Evolutionary conservation across 2,797 vertebrate genomes (phyloP).

Genomic region (Alauda arvensis): DNA sequence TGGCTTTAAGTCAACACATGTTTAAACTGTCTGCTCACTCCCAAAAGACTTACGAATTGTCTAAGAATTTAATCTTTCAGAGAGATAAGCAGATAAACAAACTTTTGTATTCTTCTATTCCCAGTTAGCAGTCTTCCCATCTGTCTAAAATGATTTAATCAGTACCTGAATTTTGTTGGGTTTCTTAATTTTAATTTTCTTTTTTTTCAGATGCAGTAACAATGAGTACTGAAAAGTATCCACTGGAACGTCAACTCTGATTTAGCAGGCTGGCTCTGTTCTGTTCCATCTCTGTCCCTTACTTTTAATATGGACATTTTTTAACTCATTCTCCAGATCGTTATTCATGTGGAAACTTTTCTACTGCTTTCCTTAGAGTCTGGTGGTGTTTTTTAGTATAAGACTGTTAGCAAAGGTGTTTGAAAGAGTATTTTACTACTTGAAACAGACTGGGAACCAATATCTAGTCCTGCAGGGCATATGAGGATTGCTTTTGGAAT

Average conservation of each 20-base stretch:
- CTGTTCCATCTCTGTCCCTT: background rate
- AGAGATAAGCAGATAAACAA: background rate
- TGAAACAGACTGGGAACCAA: background rate
- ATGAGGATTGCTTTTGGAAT: background rate
- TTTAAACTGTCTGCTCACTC: background rate
- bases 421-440: background rate
- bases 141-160: background rate
- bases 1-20: background rate
- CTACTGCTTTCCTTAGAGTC: background rate
- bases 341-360: background rate
- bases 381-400: background rate
- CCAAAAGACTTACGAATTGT: background rate
- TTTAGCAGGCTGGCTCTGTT: background rate
- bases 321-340: background rate
- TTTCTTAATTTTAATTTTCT: background rate
- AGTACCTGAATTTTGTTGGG: fast-evolving
- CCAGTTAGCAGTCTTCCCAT: background rate
- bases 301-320: background rate
- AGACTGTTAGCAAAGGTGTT: background rate
- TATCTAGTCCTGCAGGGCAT: background rate
- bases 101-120: background rate
- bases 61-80: background rate
- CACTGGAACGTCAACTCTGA: background rate
- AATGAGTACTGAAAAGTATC: background rate
- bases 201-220: background rate